Percentiles rank a stretch among this genome's conserved stretches.
Conservation (phyloP, 2,888 invertebrate species). For the Colostygia pectinataria region DNA sequence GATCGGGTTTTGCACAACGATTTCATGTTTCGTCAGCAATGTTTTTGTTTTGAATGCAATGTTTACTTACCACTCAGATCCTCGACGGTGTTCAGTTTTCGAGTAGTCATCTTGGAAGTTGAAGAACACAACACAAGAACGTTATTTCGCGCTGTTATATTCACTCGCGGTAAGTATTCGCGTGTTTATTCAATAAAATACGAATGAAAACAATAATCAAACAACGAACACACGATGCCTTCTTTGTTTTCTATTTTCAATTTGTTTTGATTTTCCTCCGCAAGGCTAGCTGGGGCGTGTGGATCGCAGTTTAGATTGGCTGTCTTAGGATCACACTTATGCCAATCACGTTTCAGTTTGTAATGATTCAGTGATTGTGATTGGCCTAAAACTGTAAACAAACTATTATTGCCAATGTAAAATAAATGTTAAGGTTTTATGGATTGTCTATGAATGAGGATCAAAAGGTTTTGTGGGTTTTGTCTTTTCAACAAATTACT, state of each 20-base stretch:
- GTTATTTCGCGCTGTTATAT: slow-evolving; percentile 7
- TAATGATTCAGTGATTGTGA: slow-evolving; percentile 1
- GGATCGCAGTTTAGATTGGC: slow-evolving; percentile 42
- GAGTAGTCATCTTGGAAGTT: slow-evolving; percentile 63
- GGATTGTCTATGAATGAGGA: background rate
- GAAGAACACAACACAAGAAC: slow-evolving; percentile 26
- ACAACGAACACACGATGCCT: slow-evolving; percentile 18
- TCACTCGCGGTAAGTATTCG: slow-evolving; percentile 24
- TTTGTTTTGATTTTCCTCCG: slow-evolving; percentile 51
- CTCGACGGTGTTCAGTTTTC: slow-evolving; percentile 76
- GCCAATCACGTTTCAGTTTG: slow-evolving; percentile 16
- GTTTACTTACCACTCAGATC: slow-evolving; percentile 78
- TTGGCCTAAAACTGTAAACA: slow-evolving; percentile 16
- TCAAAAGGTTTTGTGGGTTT: too few species aligned
- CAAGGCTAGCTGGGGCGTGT: slow-evolving; percentile 41
- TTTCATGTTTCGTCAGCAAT: slow-evolving; percentile 26
- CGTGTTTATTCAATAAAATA: slow-evolving; percentile 35
- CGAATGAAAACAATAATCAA: slow-evolving; percentile 35
- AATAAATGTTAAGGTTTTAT: slow-evolving; percentile 4
- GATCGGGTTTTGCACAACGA: slow-evolving; percentile 42
- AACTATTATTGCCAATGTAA: slow-evolving; percentile 12
- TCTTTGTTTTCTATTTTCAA: slow-evolving; percentile 59
- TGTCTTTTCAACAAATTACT: too few species aligned
- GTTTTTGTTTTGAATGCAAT: slow-evolving; percentile 52
- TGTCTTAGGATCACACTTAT: background rate